Conservation (phyloP, 2,113 vertebrate species). For the Oncorhynchus masou region DNA sequence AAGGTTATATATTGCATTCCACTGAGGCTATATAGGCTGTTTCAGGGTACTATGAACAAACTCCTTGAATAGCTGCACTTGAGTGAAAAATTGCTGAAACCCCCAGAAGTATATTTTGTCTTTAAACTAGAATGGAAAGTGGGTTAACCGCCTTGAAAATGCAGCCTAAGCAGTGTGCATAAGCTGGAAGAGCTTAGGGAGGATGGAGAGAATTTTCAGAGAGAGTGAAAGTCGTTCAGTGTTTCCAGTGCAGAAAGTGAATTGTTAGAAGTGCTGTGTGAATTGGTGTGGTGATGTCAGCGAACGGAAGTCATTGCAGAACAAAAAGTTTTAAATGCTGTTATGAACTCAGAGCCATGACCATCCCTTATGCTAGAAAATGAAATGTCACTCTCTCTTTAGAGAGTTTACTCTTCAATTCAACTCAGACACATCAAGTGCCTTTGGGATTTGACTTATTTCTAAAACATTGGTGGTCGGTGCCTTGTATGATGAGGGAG, state of each 20-base stretch:
- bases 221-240: conserved; percentile 44
- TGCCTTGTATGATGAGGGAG: too few species aligned
- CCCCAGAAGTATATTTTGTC: conserved; percentile 47
- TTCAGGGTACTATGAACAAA: neutral
- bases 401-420: too few species aligned
- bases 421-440: neutral
- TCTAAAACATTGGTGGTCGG: neutral
- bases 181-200: conserved; percentile 46
- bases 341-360: neutral
- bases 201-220: conserved; percentile 29
- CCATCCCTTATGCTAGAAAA: neutral
- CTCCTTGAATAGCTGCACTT: conserved; percentile 7
- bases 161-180: conserved; percentile 42
- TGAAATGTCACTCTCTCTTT: too few species aligned
- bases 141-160: conserved; percentile 54
- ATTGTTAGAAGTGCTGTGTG: conserved; percentile 17
- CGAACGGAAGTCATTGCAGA: neutral
- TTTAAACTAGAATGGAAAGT: conserved; percentile 45
- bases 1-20: conserved; percentile 22
- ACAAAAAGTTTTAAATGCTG: neutral
- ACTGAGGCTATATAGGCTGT: conserved; percentile 26
- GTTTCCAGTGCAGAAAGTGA: conserved; percentile 25
- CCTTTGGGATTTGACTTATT: neutral
- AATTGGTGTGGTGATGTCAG: conserved; percentile 10
- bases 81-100: conserved; percentile 39